Evolutionary conservation across 2,888 invertebrate species (phyloP), one percentile per base, ranked within the genome.

Genomic region (Ommatoiulus sabulosus): DNA sequence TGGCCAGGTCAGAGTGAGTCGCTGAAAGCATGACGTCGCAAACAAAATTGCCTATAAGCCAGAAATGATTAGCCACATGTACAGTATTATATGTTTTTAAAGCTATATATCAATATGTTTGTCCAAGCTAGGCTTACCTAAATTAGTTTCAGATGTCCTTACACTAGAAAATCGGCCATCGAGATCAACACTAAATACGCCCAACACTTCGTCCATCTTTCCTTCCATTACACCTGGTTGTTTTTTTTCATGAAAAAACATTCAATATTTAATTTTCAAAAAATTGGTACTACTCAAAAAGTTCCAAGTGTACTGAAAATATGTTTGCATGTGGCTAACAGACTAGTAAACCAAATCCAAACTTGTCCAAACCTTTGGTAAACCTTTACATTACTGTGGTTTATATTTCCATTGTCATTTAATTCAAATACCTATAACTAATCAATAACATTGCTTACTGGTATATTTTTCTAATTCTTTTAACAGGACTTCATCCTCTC

Each of bases 91-190:
- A 46, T 17, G 8, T 24, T 0, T 6, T 44, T 20, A 43, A 63
- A 63, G 3, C 63, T 35, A 12, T 24, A 20, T 3, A 35, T 17
- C 24, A 10, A 12, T n/a, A 48, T 48, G 35, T 52, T 48, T 52
- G 52, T 17, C 48, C 7, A 35, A 35, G n/a, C n/a, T n/a, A n/a
- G 1, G 80, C 93, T 96, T 96, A 91, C 97, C 97, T 72, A 98
- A 93, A 93, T 98, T 98, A n/a, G 97, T 96, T 93, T 98, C 98
- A 90, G 94, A 93, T 0, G 96, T 96, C 35, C 98, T 94, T 88
- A 98, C 95, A 80, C 95, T 94, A 0, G 95, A 94, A 93, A 98
- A 98, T 89, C 97, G 93, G 0, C 97, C 97, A 92, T 98, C 97
- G 85, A 98, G 93, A 15, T 97, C 96, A n/a, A 97, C 97, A 90